These are phyloP conservation scores for Pseudopleuronectes americanus DNA, from an alignment of 2,797 vertebrate species.

Conservation along the genomic window DNA sequence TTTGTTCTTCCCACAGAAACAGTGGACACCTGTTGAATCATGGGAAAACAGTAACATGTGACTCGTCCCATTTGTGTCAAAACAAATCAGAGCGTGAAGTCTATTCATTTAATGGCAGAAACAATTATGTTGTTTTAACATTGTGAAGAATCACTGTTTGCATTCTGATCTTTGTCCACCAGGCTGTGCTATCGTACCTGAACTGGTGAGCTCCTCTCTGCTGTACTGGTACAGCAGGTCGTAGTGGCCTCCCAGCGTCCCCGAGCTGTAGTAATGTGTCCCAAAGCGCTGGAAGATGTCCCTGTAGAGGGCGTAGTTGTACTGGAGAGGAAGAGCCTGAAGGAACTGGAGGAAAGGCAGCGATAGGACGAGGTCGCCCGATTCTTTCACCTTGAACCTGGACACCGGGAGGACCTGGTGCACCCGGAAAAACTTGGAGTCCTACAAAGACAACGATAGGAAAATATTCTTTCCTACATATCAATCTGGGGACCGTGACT, in stretches of 20 bases:
- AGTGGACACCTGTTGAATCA: too few species aligned
- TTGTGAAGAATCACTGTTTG: not conserved
- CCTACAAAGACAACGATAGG: constrained; percentile 69
- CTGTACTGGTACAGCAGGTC: constrained; percentile 94
- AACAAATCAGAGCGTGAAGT: too few species aligned
- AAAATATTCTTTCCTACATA: too few species aligned
- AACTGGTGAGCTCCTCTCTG: constrained; percentile 84
- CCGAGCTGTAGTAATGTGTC: constrained; percentile 92
- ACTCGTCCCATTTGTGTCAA: too few species aligned
- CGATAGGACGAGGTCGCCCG: constrained; percentile 85
- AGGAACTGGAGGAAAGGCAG: constrained; percentile 89
- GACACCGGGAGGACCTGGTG: constrained; percentile 89
- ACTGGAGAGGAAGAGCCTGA: constrained; percentile 89
- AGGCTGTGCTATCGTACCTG: constrained; percentile 79
- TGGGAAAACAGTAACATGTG: too few species aligned
- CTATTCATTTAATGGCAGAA: too few species aligned
- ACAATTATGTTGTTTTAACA: too few species aligned
- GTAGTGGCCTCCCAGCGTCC: constrained; percentile 91
- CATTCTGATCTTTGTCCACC: constrained; percentile 3
- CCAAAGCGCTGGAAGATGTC: constrained; percentile 92
- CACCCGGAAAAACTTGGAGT: constrained; percentile 90
- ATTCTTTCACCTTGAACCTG: constrained; percentile 85
- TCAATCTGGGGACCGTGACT: too few species aligned
- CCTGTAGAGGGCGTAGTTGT: constrained; percentile 93
- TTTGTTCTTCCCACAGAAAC: too few species aligned